Conservation (phyloP, 1,140 invertebrate genomes). For the Brachionus rubens region DNA sequence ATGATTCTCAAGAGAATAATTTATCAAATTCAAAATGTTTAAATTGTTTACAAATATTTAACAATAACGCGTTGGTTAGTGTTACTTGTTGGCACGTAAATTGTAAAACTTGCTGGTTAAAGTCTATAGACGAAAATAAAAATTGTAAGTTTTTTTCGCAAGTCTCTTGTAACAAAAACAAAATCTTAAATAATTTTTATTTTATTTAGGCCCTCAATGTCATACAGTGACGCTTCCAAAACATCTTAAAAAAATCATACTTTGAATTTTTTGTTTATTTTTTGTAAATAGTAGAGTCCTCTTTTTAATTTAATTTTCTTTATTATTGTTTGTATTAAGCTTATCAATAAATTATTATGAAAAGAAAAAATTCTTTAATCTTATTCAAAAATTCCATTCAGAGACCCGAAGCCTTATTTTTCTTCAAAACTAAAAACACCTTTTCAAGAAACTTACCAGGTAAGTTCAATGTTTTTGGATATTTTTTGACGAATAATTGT, state of each 20-base stretch:
- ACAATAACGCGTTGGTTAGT: constrained; percentile 13
- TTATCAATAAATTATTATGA: constrained; percentile 11
- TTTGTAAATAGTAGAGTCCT: constrained; percentile 19
- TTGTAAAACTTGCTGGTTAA: constrained; percentile 6
- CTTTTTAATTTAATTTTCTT: constrained; percentile 33
- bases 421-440: too few species aligned
- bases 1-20: constrained; percentile 8
- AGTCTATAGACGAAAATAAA: neutral
- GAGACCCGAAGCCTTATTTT: too few species aligned
- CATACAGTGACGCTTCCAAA: neutral
- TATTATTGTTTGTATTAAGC: neutral
- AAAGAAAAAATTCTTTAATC: neutral
- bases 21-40: constrained; percentile 1
- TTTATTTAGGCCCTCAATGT: neutral
- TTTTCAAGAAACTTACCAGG: too few species aligned
- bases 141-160: neutral
- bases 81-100: constrained; percentile 26
- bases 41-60: constrained; percentile 21
- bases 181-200: neutral
- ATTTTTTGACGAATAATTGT: too few species aligned
- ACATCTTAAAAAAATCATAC: constrained; percentile 26
- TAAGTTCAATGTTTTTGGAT: too few species aligned
- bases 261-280: neutral
- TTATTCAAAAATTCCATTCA: neutral
- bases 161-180: neutral